These are phyloP conservation scores for Crenichthys baileyi DNA, from an alignment of 2,797 vertebrate genomes.

Conservation along the genomic window DNA sequence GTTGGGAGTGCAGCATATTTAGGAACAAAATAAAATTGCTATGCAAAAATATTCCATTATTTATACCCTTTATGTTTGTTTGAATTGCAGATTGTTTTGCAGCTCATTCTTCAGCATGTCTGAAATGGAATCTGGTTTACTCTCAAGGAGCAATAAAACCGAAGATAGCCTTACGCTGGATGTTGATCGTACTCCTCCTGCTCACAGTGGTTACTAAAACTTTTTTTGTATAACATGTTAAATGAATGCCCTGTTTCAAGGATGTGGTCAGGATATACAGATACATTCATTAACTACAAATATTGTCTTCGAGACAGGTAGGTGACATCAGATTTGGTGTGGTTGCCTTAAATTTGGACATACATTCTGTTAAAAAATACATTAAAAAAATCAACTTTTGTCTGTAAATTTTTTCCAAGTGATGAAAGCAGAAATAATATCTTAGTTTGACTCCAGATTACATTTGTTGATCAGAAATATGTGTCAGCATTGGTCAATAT, in stretches of 20 bases:
- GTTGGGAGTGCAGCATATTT: too few relatives aligned
- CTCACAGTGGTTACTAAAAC: not conserved
- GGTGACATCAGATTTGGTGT: not conserved
- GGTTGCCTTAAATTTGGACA: not conserved
- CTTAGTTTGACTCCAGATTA: not conserved
- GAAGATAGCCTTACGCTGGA: not conserved
- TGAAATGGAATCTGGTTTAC: not conserved
- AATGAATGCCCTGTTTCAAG: not conserved
- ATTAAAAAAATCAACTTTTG: not conserved
- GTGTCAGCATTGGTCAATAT: not conserved
- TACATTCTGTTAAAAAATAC: not conserved
- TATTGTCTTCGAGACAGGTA: not conserved
- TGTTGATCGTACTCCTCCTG: not conserved
- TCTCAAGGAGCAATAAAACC: not conserved
- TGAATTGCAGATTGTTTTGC: not conserved
- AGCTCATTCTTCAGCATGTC: not conserved
- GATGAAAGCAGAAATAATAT: not conserved
- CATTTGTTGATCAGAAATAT: not conserved
- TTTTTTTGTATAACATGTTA: not conserved
- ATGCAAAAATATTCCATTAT: not conserved
- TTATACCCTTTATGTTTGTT: not conserved
- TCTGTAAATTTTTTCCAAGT: not conserved
- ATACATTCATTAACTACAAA: not conserved
- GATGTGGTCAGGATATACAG: not conserved
- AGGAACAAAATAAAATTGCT: not conserved